Conservation (phyloP, 2,888 invertebrate species). For the Ophioninae sp. region DNA sequence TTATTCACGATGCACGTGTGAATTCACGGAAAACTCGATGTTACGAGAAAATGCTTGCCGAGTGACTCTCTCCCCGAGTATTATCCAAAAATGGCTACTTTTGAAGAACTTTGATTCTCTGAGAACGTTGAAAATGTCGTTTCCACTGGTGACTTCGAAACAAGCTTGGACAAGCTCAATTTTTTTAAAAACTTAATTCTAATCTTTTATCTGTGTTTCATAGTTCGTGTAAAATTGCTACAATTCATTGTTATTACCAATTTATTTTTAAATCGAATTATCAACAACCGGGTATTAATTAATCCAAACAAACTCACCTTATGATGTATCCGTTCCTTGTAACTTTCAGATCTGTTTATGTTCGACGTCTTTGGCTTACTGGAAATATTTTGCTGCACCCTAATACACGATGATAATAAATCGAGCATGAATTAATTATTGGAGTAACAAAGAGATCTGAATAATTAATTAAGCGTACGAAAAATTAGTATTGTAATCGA, state of each 20-base stretch:
- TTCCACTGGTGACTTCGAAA: background rate
- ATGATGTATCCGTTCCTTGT: slow-evolving; percentile 85
- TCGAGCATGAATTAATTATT: slow-evolving; percentile 67
- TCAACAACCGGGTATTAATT: background rate
- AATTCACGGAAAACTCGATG: slow-evolving; percentile 23
- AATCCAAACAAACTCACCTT: slow-evolving; percentile 77
- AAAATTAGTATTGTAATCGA: too few relatives aligned
- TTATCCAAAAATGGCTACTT: slow-evolving; percentile 9
- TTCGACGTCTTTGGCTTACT: slow-evolving; percentile 81
- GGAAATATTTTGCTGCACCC: slow-evolving; percentile 81
- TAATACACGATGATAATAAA: slow-evolving; percentile 63
- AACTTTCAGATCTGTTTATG: slow-evolving; percentile 87
- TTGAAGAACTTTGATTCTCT: slow-evolving; percentile 21
- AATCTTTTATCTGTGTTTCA: too few relatives aligned
- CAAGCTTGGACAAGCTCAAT: background rate
- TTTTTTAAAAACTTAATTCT: too few relatives aligned
- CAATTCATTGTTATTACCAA: too few relatives aligned
- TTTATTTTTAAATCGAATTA: background rate
- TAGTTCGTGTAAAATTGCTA: background rate
- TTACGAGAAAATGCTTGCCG: slow-evolving; percentile 28
- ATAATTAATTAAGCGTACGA: background rate
- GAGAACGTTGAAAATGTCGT: background rate
- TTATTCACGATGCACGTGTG: slow-evolving; percentile 5
- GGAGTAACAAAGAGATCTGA: background rate
- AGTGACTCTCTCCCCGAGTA: slow-evolving; percentile 41